Base-by-base conservation (phyloP, 2,113 vertebrate species). In the Electrona antarctica region DNA sequence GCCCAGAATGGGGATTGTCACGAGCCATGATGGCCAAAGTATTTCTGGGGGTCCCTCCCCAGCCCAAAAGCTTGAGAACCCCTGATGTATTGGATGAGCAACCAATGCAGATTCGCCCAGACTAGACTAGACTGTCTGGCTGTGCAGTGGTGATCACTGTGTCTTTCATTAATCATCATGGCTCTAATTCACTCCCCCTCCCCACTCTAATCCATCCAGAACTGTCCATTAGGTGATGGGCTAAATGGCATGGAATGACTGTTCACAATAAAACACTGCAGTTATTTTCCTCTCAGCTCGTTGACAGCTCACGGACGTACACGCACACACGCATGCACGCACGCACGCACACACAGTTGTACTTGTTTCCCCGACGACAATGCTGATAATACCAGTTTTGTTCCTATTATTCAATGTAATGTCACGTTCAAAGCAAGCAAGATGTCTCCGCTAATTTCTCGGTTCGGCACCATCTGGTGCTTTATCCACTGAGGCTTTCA, bases 201-300 rank as follows among this genome's bases (percentile, higher is more conserved):
- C 73, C 50, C 21, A 4, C 47, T 71, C 21, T 64, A 76, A 74
- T 84, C 82, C 77, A 78, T 81, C 67, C 79, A 47, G 67, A 64
- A 68, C 71, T 74, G 64, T 47, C 75, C 81, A 75, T 82, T 77
- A 81, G 69, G 76, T 59, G 71, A 78, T 64, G 62, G 70, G 48
- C 73, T 76, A 72, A 82, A 83, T 66, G 61, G 65, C 52, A 61
- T 28, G 10, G 46, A 78, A 69, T 68, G 62, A 78, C 57, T 71
- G 47, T 61, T 64, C 46, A 45, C 28, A 64, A 60, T 60, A 64
- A 72, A 45, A 52, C 2, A 12, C 54, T 10, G 47, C 8, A 0
- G 11, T 41, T 9, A 14, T 78, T 73, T 58, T 21, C 21, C 51
- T 81, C 63, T 73, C 56, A 55, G 60, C n/a, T 67, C 64, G 61